A percentile compares a stretch with the other conserved stretches of the same genome.
These are phyloP conservation scores for Anguilla anguilla DNA, from an alignment of 2,797 vertebrate genomes.

Conservation along the genomic window DNA sequence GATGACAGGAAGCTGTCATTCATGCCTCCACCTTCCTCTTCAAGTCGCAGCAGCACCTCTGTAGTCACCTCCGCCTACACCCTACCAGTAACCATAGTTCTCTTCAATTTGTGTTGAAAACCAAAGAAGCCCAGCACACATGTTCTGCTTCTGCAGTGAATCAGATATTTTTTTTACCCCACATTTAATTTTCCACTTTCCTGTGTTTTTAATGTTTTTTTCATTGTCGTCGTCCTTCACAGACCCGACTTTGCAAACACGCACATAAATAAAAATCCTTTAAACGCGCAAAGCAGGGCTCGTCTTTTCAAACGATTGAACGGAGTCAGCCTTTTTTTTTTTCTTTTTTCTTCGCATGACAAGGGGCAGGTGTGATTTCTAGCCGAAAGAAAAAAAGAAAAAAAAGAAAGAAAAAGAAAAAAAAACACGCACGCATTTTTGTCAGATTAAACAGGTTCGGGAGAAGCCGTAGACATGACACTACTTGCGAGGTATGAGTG, in stretches of 20 bases:
- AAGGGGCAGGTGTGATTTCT: slow-evolving; percentile 56
- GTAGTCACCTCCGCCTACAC: slow-evolving; percentile 25
- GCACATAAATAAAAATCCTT: too few species aligned
- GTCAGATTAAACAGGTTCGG: slow-evolving; percentile 81
- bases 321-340: slow-evolving; percentile 24
- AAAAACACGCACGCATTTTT: slow-evolving; percentile 61
- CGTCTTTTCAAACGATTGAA: slow-evolving; percentile 9
- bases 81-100: not conserved
- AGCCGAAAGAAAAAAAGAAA: slow-evolving; percentile 17
- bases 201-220: not conserved
- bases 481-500: slow-evolving; percentile 94
- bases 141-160: not conserved
- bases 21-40: slow-evolving; percentile 33
- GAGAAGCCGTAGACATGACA: slow-evolving; percentile 85
- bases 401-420: slow-evolving; percentile 26
- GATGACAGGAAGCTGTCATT: slow-evolving; percentile 33
- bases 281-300: not conserved
- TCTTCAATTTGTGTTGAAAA: not conserved
- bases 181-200: not conserved
- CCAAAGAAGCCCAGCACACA: not conserved
- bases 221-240: not conserved
- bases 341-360: not conserved
- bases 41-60: slow-evolving; percentile 41
- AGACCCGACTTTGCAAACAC: too few species aligned
- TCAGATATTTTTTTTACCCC: not conserved